Evolutionary conservation across 1,140 invertebrate genomes (phyloP), one percentile per base, ranked within the genome.

Genomic region (Ridgeia piscesae): DNA sequence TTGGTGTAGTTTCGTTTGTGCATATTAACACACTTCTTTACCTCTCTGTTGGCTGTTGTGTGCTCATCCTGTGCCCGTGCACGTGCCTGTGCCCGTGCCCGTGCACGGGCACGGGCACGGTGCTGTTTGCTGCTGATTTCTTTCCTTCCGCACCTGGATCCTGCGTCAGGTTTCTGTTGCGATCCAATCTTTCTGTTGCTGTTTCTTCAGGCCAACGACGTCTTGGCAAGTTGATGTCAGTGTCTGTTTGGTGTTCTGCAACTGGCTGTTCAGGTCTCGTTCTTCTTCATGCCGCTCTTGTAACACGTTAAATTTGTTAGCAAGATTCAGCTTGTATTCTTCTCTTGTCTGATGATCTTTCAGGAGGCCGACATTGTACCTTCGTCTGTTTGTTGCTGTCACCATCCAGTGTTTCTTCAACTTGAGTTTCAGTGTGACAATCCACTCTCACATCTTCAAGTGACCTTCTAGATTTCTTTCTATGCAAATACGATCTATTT

Each of bases 41-140:
- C 91, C n/a, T 91, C 91, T 91, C 34, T 91, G 34, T 91, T 35
- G 91, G 34, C 91, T 58, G 42, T 31, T 91, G 91, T 33, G n/a
- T 91, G n/a, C 17, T 91, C 42, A 11, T 35, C 33, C 34, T 91
- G 34, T 21, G 33, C 35, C n/a, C 48, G 4, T 21, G 33, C 35
- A 27, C 27, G 6, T 58, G 34, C 35, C 34, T 91, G 8, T 91
- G 35, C 91, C 33, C 34, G 42, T 91, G 33, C 14, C 9, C 91
- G 34, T n/a, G n/a, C n/a, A n/a, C n/a, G n/a, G n/a, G n/a, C n/a
- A n/a, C n/a, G n/a, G n/a, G n/a, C n/a, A n/a, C n/a, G 14, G 6
- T 91, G 91, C 48, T 91, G 34, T 42, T 91, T 35, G n/a, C 91
- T 58, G 34, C 9, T 91, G 4, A 48, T 33, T 91, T 91, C 91